Evolutionary conservation across 1,140 invertebrate species (phyloP).

Genomic region (Eumaeus atala): DNA sequence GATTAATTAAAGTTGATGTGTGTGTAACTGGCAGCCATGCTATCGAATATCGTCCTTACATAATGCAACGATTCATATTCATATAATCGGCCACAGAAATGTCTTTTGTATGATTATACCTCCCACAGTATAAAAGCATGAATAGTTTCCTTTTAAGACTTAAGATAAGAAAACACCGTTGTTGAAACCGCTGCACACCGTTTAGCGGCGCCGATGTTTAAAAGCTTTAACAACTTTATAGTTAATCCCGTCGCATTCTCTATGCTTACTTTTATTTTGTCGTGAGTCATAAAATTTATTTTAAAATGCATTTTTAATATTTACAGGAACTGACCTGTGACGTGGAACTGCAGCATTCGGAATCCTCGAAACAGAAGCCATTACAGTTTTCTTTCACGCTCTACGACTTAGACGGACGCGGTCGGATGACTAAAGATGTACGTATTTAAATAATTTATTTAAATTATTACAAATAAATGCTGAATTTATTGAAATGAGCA

Average conservation of each 20-base stretch:
- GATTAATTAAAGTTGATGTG: too few species aligned
- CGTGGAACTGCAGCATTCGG: conserved; percentile 85
- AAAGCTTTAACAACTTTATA: conserved; percentile 26
- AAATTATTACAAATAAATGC: too few species aligned
- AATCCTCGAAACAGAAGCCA: conserved; percentile 79
- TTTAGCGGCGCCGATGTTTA: conserved; percentile 42
- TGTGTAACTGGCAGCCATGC: neutral
- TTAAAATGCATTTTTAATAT: conserved; percentile 16
- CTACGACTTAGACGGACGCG: conserved; percentile 93
- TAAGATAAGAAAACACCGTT: conserved; percentile 49
- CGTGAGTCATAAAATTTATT: conserved; percentile 10
- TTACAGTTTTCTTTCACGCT: conserved; percentile 94
- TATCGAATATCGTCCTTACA: conserved; percentile 18
- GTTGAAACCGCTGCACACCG: conserved; percentile 35
- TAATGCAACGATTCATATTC: conserved; percentile 38
- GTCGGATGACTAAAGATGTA: conserved; percentile 93
- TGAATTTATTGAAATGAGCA: too few species aligned
- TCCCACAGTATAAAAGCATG: conserved; percentile 34
- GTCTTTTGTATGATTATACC: neutral
- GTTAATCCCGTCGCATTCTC: conserved; percentile 3
- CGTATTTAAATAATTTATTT: conserved; percentile 44
- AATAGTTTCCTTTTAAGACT: conserved; percentile 63
- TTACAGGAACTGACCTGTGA: conserved; percentile 90
- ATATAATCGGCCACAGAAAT: conserved; percentile 28
- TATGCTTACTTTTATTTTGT: neutral